Evolutionary conservation across 1,140 invertebrate genomes (phyloP), one percentile per base, ranked within the genome.

Genomic region (Paralvinella palmiformis): DNA sequence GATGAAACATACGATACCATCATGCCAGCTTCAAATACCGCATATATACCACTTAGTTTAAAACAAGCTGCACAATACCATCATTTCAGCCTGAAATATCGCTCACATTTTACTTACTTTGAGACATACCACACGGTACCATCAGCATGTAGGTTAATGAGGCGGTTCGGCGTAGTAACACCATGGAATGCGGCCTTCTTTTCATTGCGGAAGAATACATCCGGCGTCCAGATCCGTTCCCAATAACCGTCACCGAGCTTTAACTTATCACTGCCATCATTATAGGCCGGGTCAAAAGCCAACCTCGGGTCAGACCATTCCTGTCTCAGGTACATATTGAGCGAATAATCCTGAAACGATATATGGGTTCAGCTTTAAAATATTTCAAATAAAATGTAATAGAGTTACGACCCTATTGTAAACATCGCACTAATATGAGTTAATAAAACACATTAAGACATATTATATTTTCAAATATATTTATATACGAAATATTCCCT

Each of bases 121-220:
- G 73, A 65, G 48, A 68, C 67, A 58, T 76, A 79, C 3, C 68
- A 64, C 7, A 79, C 62, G 7, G 63, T 75, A 4, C 87, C 86
- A 64, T 85, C 80, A 5, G 82, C 83, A 71, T 85, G 82, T 36
- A 88, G 84, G 62, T 86, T 73, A 64, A 88, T 83, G 37, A 88
- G 73, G 29, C 86, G 85, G 72, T 88, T 88, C 4, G 87, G 85
- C 20, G 87, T 85, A 2, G 76, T 78, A 15, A 78, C 70, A 20
- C 63, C 52, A 48, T 75, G 74, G 55, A 73, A 72, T 45, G 67
- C 62, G 13, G 74, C 86, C 65, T 85, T 81, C 75, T 88, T 88
- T 33, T 85, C 86, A 73, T 88, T 88, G 37, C 85, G 84, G 63
- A 75, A 68, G 59, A 72, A 73, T 22, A 72, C 64, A 59, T 75